These are phyloP conservation scores for Philypnodon macrostomus DNA, from an alignment of 2,797 vertebrate genomes.

Conservation along the genomic window DNA sequence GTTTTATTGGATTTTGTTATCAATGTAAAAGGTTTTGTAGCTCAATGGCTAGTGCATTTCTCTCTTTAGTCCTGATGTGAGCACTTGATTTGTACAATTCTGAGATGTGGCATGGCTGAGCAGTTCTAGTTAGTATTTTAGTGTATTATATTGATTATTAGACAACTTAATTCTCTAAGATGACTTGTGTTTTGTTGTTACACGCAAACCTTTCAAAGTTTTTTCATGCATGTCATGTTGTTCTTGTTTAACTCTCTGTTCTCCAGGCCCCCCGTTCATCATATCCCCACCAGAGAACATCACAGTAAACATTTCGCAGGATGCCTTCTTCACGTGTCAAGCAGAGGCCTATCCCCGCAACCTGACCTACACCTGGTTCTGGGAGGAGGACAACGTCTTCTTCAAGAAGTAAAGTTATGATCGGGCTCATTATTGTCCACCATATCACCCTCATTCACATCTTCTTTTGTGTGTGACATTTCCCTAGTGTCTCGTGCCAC, in stretches of 20 bases:
- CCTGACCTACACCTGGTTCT: conserved; percentile 98
- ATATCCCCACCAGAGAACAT: conserved; percentile 96
- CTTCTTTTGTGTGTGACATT: conserved; percentile 1
- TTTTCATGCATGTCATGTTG: conserved; percentile 2
- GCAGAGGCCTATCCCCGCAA: conserved; percentile 97
- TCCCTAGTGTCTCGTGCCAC: not conserved
- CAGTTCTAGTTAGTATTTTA: no score
- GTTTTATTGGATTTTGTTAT: no score
- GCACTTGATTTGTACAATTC: no score
- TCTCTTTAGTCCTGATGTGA: no score
- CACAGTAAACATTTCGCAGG: conserved; percentile 98
- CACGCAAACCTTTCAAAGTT: not conserved
- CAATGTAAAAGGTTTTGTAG: no score
- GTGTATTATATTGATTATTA: no score
- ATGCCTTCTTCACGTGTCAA: conserved; percentile 98
- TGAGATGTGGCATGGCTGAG: no score
- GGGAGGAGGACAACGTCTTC: conserved; percentile 98
- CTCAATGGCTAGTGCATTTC: no score
- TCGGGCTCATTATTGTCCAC: conserved; percentile 64
- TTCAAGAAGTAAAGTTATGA: conserved; percentile 95
- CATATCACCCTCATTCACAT: conserved; percentile 14
- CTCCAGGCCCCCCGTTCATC: conserved; percentile 92
- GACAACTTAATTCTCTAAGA: no score
- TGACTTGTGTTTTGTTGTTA: no score
- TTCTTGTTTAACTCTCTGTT: conserved; percentile 1